A percentile compares a stretch with the other conserved stretches of the same genome.
Evolutionary conservation across 2,113 vertebrate genomes (phyloP).

Genomic region (Heterotilapia buettikoferi): DNA sequence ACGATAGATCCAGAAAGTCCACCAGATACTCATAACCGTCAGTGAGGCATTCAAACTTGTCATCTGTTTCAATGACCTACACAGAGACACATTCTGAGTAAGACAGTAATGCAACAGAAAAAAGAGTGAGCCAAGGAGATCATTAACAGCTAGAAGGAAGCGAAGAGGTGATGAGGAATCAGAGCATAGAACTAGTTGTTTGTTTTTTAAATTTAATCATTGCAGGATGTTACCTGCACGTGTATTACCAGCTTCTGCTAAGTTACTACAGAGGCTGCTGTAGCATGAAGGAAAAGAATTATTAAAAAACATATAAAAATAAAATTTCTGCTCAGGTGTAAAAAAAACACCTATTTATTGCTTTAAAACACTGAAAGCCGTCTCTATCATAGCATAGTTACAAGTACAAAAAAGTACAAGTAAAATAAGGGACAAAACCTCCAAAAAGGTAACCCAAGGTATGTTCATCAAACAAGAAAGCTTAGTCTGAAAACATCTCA

Average conservation of each 20-base stretch:
- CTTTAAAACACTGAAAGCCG: background rate
- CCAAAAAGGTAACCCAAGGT: too few species aligned
- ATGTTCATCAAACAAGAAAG: background rate
- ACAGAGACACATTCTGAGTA: background rate
- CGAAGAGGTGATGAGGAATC: background rate
- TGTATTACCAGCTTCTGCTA: background rate
- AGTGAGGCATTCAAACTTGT: constrained; percentile 57
- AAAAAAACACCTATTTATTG: background rate
- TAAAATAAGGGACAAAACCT: too few species aligned
- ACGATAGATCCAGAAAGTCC: constrained; percentile 74
- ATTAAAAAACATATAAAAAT: background rate
- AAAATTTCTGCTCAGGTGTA: background rate
- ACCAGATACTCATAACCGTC: constrained; percentile 72
- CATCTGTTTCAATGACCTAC: constrained; percentile 77
- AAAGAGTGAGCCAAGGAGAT: background rate
- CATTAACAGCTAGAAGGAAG: background rate
- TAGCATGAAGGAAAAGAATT: background rate
- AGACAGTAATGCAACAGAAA: background rate
- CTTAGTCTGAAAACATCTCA: background rate
- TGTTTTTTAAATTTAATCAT: background rate
- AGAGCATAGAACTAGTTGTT: background rate
- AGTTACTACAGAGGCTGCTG: background rate
- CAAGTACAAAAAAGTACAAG: background rate
- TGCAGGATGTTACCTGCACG: background rate
- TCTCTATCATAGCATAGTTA: background rate